Conservation (phyloP, 2,113 vertebrate genomes). For the Arothron firmamentum region DNA sequence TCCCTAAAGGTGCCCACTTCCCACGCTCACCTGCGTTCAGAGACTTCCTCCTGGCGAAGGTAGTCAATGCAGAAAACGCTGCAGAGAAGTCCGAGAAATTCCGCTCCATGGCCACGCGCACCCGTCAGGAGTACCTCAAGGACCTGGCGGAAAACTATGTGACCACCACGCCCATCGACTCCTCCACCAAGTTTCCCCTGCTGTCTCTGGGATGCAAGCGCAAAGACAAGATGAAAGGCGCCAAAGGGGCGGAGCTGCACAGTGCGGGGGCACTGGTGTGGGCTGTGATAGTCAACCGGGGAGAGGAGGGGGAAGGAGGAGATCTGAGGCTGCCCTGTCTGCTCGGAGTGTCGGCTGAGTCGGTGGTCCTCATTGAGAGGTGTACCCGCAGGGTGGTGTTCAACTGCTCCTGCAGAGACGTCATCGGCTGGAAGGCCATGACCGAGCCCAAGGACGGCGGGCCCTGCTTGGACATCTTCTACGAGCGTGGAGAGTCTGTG, state of each 20-base stretch:
- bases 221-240: slow-evolving; percentile 79
- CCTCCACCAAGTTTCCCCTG: slow-evolving; percentile 84
- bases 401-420: slow-evolving; percentile 86
- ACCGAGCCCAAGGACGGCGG: slow-evolving; percentile 67
- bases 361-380: slow-evolving; percentile 83
- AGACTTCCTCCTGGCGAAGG: slow-evolving; percentile 87
- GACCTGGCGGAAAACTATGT: slow-evolving; percentile 87
- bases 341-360: slow-evolving; percentile 83
- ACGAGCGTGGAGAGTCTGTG: slow-evolving; percentile 82
- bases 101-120: slow-evolving; percentile 89
- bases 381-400: slow-evolving; percentile 80
- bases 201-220: slow-evolving; percentile 82
- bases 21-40: slow-evolving; percentile 78
- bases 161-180: slow-evolving; percentile 87
- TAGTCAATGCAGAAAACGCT: slow-evolving; percentile 86
- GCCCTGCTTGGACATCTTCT: slow-evolving; percentile 82
- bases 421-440: slow-evolving; percentile 86
- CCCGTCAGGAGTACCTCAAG: slow-evolving; percentile 86
- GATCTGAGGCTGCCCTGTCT: slow-evolving; percentile 76
- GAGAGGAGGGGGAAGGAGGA: slow-evolving; percentile 45
- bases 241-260: slow-evolving; percentile 81
- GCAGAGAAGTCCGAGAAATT: slow-evolving; percentile 88
- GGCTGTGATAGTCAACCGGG: slow-evolving; percentile 74
- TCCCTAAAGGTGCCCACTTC: slow-evolving; percentile 82
- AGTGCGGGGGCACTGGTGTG: slow-evolving; percentile 85